These are phyloP conservation scores for Gortyna flavago DNA, from an alignment of 2,888 invertebrate genomes.

Conservation along the genomic window DNA sequence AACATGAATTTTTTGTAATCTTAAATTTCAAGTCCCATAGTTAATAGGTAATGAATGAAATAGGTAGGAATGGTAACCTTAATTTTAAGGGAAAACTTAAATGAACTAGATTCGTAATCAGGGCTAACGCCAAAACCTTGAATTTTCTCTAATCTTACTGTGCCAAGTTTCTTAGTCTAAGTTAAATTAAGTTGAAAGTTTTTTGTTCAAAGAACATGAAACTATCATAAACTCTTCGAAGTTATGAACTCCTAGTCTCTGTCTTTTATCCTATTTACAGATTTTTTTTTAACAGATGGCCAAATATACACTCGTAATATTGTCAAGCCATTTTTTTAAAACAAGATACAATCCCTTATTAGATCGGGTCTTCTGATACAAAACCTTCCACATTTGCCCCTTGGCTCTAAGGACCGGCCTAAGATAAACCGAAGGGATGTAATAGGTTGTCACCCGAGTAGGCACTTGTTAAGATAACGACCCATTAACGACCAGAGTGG, in stretches of 20 bases:
- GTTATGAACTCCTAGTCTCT: conserved; percentile 31
- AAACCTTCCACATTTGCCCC: conserved; percentile 49
- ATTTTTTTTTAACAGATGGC: background rate
- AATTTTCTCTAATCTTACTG: conserved; percentile 13
- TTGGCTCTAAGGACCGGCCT: conserved; percentile 19
- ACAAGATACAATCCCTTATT: conserved; percentile 29
- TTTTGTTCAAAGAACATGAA: conserved; percentile 27
- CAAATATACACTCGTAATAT: conserved; percentile 7
- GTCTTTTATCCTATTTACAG: background rate
- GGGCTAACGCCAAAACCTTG: conserved; percentile 1
- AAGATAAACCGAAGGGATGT: conserved; percentile 59
- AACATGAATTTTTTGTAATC: background rate
- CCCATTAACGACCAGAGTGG: conserved; percentile 64
- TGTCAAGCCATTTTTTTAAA: background rate
- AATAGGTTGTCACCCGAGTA: conserved; percentile 64
- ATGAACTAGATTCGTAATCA: conserved; percentile 14
- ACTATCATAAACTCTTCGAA: conserved; percentile 15
- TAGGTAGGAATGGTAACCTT: too few species aligned
- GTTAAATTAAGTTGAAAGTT: conserved; percentile 27
- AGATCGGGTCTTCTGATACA: conserved; percentile 37
- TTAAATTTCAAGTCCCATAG: background rate
- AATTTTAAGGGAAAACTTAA: background rate
- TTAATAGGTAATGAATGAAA: too few species aligned
- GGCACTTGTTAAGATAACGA: conserved; percentile 67
- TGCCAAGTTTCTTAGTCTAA: conserved; percentile 28